Conservation (phyloP, 2,797 vertebrate species). For the Gallinago stenura region DNA sequence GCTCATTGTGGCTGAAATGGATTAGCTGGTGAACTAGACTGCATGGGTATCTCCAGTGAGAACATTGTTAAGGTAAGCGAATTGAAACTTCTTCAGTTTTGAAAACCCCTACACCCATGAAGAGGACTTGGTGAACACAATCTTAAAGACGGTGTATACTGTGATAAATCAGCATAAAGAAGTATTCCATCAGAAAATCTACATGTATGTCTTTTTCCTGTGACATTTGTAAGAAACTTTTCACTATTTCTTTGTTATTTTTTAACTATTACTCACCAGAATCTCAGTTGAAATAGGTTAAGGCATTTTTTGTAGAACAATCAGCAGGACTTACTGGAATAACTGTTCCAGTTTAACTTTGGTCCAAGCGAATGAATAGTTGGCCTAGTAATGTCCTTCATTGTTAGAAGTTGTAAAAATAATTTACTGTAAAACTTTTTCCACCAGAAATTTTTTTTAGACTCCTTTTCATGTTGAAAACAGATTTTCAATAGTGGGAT, state of each 20-base stretch:
- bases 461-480: background rate
- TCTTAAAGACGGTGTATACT: background rate
- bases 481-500: background rate
- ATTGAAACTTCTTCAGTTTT: background rate
- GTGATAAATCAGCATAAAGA: background rate
- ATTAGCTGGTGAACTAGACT: background rate
- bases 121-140: background rate
- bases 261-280: background rate
- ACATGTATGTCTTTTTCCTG: background rate
- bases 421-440: background rate
- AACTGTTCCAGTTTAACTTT: background rate
- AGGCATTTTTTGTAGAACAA: background rate
- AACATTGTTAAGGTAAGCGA: background rate
- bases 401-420: background rate
- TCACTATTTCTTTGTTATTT: background rate
- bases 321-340: background rate
- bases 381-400: background rate
- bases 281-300: background rate
- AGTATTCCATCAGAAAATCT: background rate
- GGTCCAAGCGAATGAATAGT: background rate
- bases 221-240: background rate
- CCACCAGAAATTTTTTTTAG: background rate
- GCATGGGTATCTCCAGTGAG: background rate
- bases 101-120: background rate
- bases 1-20: background rate